These are phyloP conservation scores for Sycobia sp. DNA, from an alignment of 1,140 invertebrate species.

Conservation along the genomic window DNA sequence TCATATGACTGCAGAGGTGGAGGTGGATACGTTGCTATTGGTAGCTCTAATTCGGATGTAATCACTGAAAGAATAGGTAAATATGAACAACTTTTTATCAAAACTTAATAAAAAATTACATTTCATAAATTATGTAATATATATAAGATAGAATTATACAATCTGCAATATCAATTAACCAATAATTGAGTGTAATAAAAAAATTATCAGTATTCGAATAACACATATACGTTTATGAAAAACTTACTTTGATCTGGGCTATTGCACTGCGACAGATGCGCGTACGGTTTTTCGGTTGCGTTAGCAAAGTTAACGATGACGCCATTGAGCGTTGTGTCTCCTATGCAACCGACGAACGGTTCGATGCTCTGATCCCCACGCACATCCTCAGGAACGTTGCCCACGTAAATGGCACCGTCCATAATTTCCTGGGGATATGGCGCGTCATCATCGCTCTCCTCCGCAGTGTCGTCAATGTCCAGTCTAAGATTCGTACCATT, in stretches of 20 bases:
- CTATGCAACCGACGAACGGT: conserved; percentile 82
- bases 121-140: too few species aligned
- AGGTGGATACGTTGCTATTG: too few species aligned
- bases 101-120: too few species aligned
- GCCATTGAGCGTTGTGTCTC: conserved; percentile 84
- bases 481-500: conserved; percentile 68
- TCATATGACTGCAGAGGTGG: too few species aligned
- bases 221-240: too few species aligned
- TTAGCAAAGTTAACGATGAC: conserved; percentile 81
- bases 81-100: too few species aligned
- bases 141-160: too few species aligned
- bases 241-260: conserved; percentile 30
- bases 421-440: conserved; percentile 67
- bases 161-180: too few species aligned
- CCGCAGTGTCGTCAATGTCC: conserved; percentile 83
- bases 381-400: conserved; percentile 73
- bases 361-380: conserved; percentile 47
- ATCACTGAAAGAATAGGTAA: too few species aligned
- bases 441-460: conserved; percentile 62
- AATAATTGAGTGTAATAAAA: too few species aligned
- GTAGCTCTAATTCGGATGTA: too few species aligned
- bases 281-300: conserved; percentile 67
- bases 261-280: conserved; percentile 71
- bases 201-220: too few species aligned
- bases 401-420: conserved; percentile 79